Percentiles rank a stretch among this genome's conserved stretches.
phyloP scores from a whole-genome alignment of 2,888 invertebrate genomes.

The Drosophila hawaiiensis region DNA sequence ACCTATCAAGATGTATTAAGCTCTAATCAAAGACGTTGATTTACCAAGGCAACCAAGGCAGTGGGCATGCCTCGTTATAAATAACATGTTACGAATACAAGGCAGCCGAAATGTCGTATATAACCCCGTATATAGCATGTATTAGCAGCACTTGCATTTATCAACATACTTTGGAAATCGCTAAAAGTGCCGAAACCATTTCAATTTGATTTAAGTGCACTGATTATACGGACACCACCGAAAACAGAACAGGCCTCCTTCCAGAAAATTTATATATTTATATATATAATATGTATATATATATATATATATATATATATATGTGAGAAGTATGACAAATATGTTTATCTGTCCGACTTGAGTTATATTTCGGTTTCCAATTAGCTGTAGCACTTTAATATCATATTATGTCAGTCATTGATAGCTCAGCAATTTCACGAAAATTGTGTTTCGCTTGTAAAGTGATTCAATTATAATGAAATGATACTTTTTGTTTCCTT shows the following conservation, averaged over 20 bases:
- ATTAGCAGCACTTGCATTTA: slow-evolving; percentile 66
- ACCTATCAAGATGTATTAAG: slow-evolving; percentile 75
- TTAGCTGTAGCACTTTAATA: slow-evolving; percentile 56
- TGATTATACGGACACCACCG: slow-evolving; percentile 37
- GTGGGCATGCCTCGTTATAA: slow-evolving; percentile 37
- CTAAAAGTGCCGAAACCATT: slow-evolving; percentile 17
- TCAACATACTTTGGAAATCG: slow-evolving; percentile 54
- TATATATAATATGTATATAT: neutral
- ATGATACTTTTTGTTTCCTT: slow-evolving; percentile 56
- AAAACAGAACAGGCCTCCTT: slow-evolving; percentile 10
- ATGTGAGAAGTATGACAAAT: slow-evolving; percentile 65
- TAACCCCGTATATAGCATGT: slow-evolving; percentile 39
- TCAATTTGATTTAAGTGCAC: slow-evolving; percentile 55
- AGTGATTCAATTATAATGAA: slow-evolving; percentile 73
- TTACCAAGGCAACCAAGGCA: slow-evolving; percentile 48
- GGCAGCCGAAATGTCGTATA: slow-evolving; percentile 40
- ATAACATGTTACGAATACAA: slow-evolving; percentile 37
- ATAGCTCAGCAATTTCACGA: slow-evolving; percentile 46
- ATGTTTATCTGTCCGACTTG: slow-evolving; percentile 38
- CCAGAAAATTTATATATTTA: no score
- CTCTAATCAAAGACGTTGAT: slow-evolving; percentile 75
- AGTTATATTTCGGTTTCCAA: slow-evolving; percentile 48
- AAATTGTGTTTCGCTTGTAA: slow-evolving; percentile 36
- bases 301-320: neutral
- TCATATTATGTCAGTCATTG: slow-evolving; percentile 32